Conservation (phyloP, 2,113 vertebrate genomes). For the Anoura caudifer region DNA sequence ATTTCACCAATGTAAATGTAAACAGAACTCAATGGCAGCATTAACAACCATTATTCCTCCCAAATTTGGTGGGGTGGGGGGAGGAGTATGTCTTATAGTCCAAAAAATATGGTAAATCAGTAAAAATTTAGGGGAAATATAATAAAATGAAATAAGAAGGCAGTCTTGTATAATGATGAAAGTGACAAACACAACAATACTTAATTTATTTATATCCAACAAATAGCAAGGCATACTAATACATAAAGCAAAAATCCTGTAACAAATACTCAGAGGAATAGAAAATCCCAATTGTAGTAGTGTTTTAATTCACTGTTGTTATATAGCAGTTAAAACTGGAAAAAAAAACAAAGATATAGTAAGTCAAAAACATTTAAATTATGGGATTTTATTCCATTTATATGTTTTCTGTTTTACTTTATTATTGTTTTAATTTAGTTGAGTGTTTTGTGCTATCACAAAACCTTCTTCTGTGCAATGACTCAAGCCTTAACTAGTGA, state of each 20-base stretch:
- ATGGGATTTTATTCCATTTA: neutral
- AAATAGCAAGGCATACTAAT: neutral
- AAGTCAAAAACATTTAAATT: neutral
- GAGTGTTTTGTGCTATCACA: neutral
- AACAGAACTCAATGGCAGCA: too few species aligned
- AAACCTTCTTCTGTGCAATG: neutral
- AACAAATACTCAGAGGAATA: neutral
- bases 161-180: neutral
- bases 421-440: neutral
- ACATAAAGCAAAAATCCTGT: neutral
- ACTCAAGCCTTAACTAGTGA: neutral
- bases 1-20: too few species aligned
- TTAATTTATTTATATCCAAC: neutral
- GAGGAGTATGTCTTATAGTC: too few species aligned
- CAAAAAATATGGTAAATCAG: neutral
- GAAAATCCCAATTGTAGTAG: neutral
- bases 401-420: neutral
- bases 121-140: neutral
- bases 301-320: neutral
- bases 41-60: too few species aligned
- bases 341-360: neutral
- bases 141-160: neutral
- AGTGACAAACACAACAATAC: neutral
- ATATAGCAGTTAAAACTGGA: neutral
- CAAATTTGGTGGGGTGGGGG: too few species aligned